Conservation (phyloP, 2,113 vertebrate species). For the Nyctereutes procyonoides region DNA sequence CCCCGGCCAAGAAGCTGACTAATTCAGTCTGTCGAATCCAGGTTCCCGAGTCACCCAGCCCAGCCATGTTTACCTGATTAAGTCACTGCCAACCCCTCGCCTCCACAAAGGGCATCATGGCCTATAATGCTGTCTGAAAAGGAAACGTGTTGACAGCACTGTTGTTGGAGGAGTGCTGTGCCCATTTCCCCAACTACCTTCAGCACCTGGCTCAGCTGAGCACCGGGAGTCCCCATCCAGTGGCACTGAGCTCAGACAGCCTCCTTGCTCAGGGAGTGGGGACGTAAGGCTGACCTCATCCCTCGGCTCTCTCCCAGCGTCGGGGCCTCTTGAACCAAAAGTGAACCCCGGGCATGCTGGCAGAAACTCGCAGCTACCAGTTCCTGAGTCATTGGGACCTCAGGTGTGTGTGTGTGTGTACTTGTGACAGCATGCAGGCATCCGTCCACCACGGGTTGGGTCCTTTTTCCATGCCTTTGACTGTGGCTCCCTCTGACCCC, state of each 20-base stretch:
- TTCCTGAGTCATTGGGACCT: background rate
- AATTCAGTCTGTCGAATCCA: background rate
- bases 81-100: background rate
- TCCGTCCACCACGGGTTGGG: background rate
- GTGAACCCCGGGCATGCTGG: accelerated
- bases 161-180: background rate
- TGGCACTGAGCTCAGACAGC: background rate
- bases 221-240: accelerated
- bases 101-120: background rate
- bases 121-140: background rate
- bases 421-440: accelerated
- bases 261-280: background rate
- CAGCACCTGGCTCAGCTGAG: background rate
- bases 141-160: accelerated
- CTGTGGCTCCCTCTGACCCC: background rate
- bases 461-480: background rate
- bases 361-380: background rate
- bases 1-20: background rate
- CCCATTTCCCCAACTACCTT: background rate
- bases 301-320: background rate
- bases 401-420: background rate
- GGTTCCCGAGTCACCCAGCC: background rate
- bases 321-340: background rate
- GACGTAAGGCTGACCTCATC: background rate
- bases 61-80: background rate